Conservation (phyloP, 2,888 invertebrate genomes). For the Halictus quadricinctus region DNA sequence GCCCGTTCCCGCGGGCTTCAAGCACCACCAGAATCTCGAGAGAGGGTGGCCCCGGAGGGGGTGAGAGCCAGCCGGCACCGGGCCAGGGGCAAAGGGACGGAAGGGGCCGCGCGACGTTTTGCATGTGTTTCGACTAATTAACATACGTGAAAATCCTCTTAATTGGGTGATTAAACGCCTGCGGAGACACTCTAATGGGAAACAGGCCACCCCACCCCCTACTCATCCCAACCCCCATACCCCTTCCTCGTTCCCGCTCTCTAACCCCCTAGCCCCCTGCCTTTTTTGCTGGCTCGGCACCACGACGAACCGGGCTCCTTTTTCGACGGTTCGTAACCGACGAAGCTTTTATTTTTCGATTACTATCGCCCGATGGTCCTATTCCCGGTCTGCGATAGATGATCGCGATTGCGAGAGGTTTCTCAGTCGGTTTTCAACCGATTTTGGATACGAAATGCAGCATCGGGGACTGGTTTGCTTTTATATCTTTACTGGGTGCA, state of each 20-base stretch:
- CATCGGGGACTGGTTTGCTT: neutral
- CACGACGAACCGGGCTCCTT: neutral
- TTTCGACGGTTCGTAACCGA: constrained; percentile 15
- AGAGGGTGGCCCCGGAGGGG: constrained; percentile 56
- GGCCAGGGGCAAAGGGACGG: neutral
- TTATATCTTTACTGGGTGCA: neutral
- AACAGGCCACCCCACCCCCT: constrained; percentile 48
- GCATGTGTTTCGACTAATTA: constrained; percentile 79
- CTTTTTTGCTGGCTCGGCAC: neutral
- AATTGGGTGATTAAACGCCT: constrained; percentile 76
- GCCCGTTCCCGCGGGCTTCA: constrained; percentile 56
- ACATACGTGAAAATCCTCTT: constrained; percentile 78
- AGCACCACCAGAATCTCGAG: constrained; percentile 61
- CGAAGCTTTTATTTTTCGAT: constrained; percentile 49
- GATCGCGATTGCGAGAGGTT: neutral
- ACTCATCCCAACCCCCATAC: neutral
- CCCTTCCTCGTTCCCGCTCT: neutral
- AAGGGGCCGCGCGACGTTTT: constrained; percentile 65
- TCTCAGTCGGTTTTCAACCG: neutral
- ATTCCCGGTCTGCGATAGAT: neutral
- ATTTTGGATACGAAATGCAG: neutral
- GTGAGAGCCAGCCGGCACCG: neutral
- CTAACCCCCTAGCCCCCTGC: neutral
- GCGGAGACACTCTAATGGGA: constrained; percentile 72
- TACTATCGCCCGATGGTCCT: constrained; percentile 41